Percentiles rank a stretch among this genome's conserved stretches.
Evolutionary conservation across 2,888 invertebrate species (phyloP).

Genomic region (Sussaba pulchella): DNA sequence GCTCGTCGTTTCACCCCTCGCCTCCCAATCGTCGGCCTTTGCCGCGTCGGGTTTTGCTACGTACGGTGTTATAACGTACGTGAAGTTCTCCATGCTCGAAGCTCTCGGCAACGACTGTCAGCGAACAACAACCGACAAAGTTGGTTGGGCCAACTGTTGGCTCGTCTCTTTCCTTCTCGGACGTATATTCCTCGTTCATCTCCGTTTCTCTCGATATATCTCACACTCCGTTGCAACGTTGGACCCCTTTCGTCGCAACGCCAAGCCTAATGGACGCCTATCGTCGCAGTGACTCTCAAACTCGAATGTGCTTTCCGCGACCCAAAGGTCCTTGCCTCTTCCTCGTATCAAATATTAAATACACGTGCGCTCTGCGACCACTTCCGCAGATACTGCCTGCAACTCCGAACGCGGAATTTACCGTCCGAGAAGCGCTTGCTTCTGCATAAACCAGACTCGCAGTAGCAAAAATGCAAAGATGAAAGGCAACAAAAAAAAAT

Average conservation of each 20-base stretch:
- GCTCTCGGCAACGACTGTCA: constrained; percentile 64
- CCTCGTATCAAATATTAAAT: constrained; percentile 36
- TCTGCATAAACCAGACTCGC: no score
- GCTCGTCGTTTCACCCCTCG: constrained; percentile 6
- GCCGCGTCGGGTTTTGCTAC: not conserved
- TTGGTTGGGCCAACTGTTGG: constrained; percentile 68
- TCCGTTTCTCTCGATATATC: constrained; percentile 21
- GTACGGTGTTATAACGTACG: not conserved
- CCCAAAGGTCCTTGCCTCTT: not conserved
- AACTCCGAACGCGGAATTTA: constrained; percentile 11
- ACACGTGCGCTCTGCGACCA: not conserved
- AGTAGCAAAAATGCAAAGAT: no score
- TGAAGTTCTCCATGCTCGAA: not conserved
- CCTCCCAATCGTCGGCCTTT: constrained; percentile 40
- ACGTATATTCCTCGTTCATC: constrained; percentile 9
- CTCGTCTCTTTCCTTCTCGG: constrained; percentile 36
- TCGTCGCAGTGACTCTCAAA: constrained; percentile 61
- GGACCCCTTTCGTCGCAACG: constrained; percentile 44
- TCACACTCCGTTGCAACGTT: constrained; percentile 25
- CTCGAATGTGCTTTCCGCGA: constrained; percentile 31
- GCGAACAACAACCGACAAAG: constrained; percentile 65
- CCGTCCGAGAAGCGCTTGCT: constrained; percentile 41
- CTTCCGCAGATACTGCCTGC: not conserved
- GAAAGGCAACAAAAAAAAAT: constrained; percentile 10
- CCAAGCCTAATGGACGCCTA: constrained; percentile 52